Conservation (phyloP, 1,140 invertebrate genomes). For the Phenacoccus solenopsis region DNA sequence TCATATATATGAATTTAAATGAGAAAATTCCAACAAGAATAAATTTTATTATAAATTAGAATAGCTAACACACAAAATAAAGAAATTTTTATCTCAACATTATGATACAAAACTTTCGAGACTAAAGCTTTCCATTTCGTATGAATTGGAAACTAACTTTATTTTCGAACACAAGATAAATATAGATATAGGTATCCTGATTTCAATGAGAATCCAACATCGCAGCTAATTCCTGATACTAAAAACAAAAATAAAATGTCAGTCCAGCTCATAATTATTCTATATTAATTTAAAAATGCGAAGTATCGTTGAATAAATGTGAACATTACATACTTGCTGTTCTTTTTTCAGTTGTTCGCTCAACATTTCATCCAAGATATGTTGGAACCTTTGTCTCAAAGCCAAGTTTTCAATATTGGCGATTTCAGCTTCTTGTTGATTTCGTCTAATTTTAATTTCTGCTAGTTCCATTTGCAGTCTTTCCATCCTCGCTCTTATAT, state of each 20-base stretch:
- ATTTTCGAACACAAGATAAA: too few relatives aligned
- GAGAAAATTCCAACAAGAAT: too few relatives aligned
- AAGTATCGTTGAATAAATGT: not conserved
- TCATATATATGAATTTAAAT: too few relatives aligned
- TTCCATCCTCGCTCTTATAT: slow-evolving; percentile 26
- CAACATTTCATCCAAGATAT: slow-evolving; percentile 59
- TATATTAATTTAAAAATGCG: not conserved
- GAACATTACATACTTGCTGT: slow-evolving; percentile 45
- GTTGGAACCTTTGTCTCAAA: slow-evolving; percentile 65
- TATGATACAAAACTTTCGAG: too few relatives aligned
- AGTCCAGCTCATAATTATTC: not conserved
- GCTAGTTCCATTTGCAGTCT: slow-evolving; percentile 49
- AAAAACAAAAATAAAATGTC: not conserved
- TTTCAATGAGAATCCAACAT: not conserved
- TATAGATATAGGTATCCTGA: too few relatives aligned
- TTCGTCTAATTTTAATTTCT: slow-evolving; percentile 52
- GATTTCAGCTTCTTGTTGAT: slow-evolving; percentile 68
- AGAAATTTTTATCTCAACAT: too few relatives aligned
- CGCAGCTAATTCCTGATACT: not conserved
- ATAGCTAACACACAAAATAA: too few relatives aligned
- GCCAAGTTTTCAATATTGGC: slow-evolving; percentile 74
- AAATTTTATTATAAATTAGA: too few relatives aligned
- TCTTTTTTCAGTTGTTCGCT: slow-evolving; percentile 67
- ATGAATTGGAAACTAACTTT: too few relatives aligned
- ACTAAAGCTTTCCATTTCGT: too few relatives aligned